Evolutionary conservation across 2,888 invertebrate genomes (phyloP).

Genomic region (Drosophila nr. medialis): DNA sequence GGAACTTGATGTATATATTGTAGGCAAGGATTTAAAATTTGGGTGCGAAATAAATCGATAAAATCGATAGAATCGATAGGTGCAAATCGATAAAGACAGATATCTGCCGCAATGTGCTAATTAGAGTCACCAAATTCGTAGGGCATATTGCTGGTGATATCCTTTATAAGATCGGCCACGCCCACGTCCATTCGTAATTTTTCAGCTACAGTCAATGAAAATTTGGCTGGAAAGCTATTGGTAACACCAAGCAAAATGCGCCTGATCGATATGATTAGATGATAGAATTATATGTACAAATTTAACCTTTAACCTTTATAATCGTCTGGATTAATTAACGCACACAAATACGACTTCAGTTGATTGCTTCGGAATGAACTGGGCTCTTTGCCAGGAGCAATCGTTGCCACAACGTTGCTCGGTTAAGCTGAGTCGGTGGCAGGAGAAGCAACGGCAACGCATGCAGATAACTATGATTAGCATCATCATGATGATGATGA

Average conservation of each 20-base stretch:
- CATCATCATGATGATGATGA: not conserved
- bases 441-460: not conserved
- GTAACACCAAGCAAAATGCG: too few species aligned
- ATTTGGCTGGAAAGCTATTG: too few species aligned
- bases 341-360: constrained; percentile 1
- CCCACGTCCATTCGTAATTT: not conserved
- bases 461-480: constrained; percentile 3
- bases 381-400: constrained; percentile 3
- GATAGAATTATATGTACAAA: too few species aligned
- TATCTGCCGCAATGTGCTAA: not conserved
- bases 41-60: not conserved
- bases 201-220: too few species aligned
- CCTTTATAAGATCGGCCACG: not conserved
- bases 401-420: constrained; percentile 2
- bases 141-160: not conserved
- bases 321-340: not conserved
- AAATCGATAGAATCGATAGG: not conserved
- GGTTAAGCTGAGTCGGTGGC: constrained; percentile 9
- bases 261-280: too few species aligned
- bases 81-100: not conserved
- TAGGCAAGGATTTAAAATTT: too few species aligned
- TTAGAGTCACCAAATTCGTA: not conserved
- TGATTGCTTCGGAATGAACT: not conserved
- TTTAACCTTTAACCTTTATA: not conserved
- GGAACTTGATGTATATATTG: not conserved